Percentiles rank a stretch among this genome's conserved stretches.
These are phyloP conservation scores for Glandiceps talaboti DNA, from an alignment of 53 echinoderm and acorn worm genomes.

Conservation along the genomic window DNA sequence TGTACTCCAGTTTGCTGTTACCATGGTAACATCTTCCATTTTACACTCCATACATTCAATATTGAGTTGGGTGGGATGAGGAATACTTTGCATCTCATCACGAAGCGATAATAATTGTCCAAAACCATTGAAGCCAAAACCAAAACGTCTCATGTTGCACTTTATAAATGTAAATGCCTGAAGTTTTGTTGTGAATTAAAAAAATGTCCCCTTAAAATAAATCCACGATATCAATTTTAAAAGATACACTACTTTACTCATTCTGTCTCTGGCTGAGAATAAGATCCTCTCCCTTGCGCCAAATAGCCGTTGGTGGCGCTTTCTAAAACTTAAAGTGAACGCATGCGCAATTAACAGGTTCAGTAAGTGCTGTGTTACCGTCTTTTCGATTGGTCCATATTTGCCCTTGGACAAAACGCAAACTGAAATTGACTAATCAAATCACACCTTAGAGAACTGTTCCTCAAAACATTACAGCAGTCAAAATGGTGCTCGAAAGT, in stretches of 20 bases:
- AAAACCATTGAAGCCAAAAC: slow-evolving; percentile 31
- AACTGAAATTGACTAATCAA: not conserved
- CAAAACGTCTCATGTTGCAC: slow-evolving; percentile 16
- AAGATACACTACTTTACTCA: too few relatives aligned
- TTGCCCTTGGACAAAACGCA: not conserved
- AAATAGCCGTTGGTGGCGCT: not conserved
- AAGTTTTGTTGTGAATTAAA: too few relatives aligned
- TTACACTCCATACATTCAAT: not conserved
- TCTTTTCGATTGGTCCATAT: not conserved
- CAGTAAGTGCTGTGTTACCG: not conserved
- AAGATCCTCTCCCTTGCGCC: too few relatives aligned
- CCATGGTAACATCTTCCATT: not conserved
- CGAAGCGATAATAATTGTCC: slow-evolving; percentile 9
- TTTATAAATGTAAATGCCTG: too few relatives aligned
- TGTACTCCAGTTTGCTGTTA: not conserved
- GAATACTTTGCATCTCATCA: not conserved
- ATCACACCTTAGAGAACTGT: not conserved
- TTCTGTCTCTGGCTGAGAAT: too few relatives aligned
- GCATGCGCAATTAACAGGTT: not conserved
- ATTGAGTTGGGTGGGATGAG: not conserved
- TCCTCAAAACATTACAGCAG: not conserved
- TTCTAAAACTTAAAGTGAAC: not conserved
- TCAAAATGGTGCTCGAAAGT: slow-evolving; percentile 65
- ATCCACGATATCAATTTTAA: too few relatives aligned
- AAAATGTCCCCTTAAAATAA: too few relatives aligned